These are phyloP conservation scores for Platynereis dumerilii DNA, from an alignment of 2,888 invertebrate species.

Conservation along the genomic window DNA sequence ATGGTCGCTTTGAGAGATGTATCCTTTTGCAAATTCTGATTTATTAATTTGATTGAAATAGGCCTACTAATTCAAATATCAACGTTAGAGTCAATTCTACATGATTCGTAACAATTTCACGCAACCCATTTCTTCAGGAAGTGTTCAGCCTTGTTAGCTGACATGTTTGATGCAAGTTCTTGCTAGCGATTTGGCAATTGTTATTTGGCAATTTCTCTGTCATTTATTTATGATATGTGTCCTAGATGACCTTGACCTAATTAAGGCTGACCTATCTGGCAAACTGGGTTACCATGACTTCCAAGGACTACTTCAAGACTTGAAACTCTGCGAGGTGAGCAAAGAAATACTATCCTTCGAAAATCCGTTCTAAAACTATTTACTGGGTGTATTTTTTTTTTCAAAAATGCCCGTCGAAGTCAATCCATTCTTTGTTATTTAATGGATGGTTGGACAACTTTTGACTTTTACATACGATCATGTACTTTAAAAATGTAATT, in stretches of 20 bases:
- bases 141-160: too few relatives aligned
- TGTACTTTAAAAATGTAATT: too few relatives aligned
- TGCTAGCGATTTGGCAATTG: too few relatives aligned
- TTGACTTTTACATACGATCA: too few relatives aligned
- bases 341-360: neutral
- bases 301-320: constrained; percentile 6
- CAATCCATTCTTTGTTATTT: too few relatives aligned
- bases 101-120: neutral
- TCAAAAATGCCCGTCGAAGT: too few relatives aligned
- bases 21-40: constrained; percentile 44
- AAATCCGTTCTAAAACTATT: too few relatives aligned
- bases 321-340: constrained; percentile 14
- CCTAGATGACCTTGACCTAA: constrained; percentile 3
- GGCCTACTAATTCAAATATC: neutral
- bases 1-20: constrained; percentile 92
- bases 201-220: neutral
- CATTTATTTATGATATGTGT: too few relatives aligned
- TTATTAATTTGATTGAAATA: neutral
- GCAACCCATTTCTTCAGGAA: too few relatives aligned
- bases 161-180: too few relatives aligned
- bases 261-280: constrained; percentile 18
- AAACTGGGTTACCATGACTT: constrained; percentile 17
- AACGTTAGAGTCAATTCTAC: neutral
- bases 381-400: too few relatives aligned
- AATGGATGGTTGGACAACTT: too few relatives aligned